phyloP scores from a whole-genome alignment of 1,140 invertebrate species.

The Nebria ingens region DNA sequence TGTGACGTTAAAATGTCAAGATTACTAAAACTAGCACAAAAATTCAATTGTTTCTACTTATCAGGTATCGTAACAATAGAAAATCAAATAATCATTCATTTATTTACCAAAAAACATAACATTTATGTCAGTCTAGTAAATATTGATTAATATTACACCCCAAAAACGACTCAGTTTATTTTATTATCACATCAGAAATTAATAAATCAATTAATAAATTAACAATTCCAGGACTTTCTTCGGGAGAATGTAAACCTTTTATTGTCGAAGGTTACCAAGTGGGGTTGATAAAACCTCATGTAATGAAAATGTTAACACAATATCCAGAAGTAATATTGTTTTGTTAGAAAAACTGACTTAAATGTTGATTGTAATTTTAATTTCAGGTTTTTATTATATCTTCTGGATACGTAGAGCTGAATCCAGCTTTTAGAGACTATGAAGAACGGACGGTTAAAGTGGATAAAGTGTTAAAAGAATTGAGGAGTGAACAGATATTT shows the following conservation, averaged over 20 bases:
- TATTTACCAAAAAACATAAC: neutral
- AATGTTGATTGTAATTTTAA: slow-evolving; percentile 17
- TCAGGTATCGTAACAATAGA: slow-evolving; percentile 48
- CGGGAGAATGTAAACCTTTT: slow-evolving; percentile 72
- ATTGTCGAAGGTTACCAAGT: slow-evolving; percentile 79
- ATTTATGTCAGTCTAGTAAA: neutral
- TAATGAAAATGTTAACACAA: slow-evolving; percentile 64
- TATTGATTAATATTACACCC: neutral
- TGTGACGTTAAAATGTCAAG: slow-evolving; percentile 48
- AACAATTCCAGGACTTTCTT: slow-evolving; percentile 51
- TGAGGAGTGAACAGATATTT: slow-evolving; percentile 52
- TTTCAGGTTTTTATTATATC: slow-evolving; percentile 57
- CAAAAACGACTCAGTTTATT: neutral
- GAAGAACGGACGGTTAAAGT: slow-evolving; percentile 65
- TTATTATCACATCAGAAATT: neutral
- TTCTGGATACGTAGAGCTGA: slow-evolving; percentile 63
- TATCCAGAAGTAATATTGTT: slow-evolving; percentile 77
- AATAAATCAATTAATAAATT: no score
- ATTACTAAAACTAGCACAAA: slow-evolving; percentile 63
- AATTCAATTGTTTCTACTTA: slow-evolving; percentile 79
- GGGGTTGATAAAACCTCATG: slow-evolving; percentile 71
- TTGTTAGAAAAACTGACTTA: neutral
- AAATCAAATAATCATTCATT: slow-evolving; percentile 2
- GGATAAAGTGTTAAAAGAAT: slow-evolving; percentile 65
- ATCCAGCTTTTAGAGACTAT: slow-evolving; percentile 75